phyloP scores from a whole-genome alignment of 2,113 vertebrate genomes.

The Stegastes partitus region DNA sequence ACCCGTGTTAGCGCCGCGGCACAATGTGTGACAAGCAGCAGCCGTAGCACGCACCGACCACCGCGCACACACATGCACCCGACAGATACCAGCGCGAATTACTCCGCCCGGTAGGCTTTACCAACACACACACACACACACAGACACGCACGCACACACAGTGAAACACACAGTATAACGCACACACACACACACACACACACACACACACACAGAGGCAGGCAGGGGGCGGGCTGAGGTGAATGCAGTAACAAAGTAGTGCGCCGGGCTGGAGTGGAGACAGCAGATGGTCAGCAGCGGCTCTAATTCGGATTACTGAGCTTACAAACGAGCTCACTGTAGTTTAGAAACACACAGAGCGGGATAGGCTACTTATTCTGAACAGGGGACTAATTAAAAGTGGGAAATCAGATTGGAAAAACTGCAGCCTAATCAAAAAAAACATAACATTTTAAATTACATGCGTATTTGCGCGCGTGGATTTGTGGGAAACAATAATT shows the following conservation, averaged over 20 bases:
- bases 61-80: slow-evolving; percentile 80
- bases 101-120: slow-evolving; percentile 87
- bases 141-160: background rate
- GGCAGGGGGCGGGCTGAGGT: slow-evolving; percentile 67
- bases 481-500: too few relatives aligned
- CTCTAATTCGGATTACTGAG: slow-evolving; percentile 79
- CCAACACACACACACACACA: slow-evolving; percentile 10
- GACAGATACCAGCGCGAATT: slow-evolving; percentile 81
- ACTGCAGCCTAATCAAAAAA: background rate
- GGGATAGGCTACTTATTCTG: slow-evolving; percentile 11
- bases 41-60: slow-evolving; percentile 88
- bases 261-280: slow-evolving; percentile 71
- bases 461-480: too few relatives aligned
- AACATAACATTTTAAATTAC: background rate
- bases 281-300: slow-evolving; percentile 81
- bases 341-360: slow-evolving; percentile 31
- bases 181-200: too few relatives aligned
- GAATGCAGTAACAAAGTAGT: slow-evolving; percentile 81
- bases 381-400: slow-evolving; percentile 28
- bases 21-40: slow-evolving; percentile 92
- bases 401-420: background rate
- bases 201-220: background rate
- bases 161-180: background rate
- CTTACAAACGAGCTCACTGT: slow-evolving; percentile 39
- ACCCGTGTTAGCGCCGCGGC: slow-evolving; percentile 84